Evolutionary conservation across 2,888 invertebrate genomes (phyloP), one percentile per base, ranked within the genome.

Genomic region (Byasa hedistus): DNA sequence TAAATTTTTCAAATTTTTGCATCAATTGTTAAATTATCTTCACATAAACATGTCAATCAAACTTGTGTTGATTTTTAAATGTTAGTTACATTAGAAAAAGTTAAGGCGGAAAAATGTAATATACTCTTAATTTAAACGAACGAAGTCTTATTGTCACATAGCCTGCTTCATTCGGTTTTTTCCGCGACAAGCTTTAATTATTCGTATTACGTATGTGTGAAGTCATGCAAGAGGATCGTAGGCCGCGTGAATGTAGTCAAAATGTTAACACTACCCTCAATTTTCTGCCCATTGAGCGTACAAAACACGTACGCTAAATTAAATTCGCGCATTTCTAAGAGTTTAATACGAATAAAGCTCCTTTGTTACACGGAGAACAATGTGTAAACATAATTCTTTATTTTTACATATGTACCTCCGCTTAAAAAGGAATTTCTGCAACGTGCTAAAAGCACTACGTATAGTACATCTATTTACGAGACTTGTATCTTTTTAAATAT

Each of bases 191-290:
- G 48, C 48, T 48, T 51, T 64, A 64, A 59, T 67, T 67, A 59
- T 68, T 64, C 60, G 32, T 56, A 55, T 61, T 52, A 64, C 57
- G 57, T 48, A 52, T 39, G 65, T 61, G 60, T 63, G 66, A 64
- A 63, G 64, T 68, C 59, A 68, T 68, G 55, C 27, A 60, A 60
- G 39, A 22, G 39, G 44, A 52, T 27, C 61, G 67, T 57, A 61
- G 61, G 52, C 64, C n/a, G 64, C 48, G 65, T 60, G 48, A 60
- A 60, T 55, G 55, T 64, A 60, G 64, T 60, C 64, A 64, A 68
- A 68, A 64, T 64, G 57, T 68, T 68, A 48, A 56, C 61, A 57
- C 63, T 60, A 56, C 67, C 64, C 62, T 61, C 57, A 52, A 68
- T 60, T 68, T 68, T 68, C 57, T 54, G 61, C 67, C 61, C 64